A percentile compares a stretch with the other conserved stretches of the same genome.
These are phyloP conservation scores for Cheilosia soror DNA, from an alignment of 2,888 invertebrate genomes.

Conservation along the genomic window DNA sequence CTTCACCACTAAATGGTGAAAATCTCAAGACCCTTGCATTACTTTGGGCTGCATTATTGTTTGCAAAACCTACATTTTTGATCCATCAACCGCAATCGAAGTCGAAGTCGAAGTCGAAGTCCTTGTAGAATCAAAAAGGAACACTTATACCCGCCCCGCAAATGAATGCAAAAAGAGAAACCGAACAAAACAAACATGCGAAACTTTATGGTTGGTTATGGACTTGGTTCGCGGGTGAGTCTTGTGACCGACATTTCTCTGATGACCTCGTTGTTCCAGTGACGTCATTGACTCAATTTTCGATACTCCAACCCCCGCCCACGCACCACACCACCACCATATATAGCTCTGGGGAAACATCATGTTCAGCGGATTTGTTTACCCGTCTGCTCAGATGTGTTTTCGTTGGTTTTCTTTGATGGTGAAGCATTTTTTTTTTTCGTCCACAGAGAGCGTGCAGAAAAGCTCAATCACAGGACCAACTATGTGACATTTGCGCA, in stretches of 20 bases:
- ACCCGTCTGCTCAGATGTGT: conserved; percentile 60
- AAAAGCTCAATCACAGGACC: conserved; percentile 51
- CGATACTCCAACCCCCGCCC: conserved; percentile 25
- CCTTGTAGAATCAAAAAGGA: conserved; percentile 58
- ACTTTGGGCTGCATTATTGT: conserved; percentile 9
- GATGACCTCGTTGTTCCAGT: conserved; percentile 71
- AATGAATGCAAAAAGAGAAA: conserved; percentile 12
- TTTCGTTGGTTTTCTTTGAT: conserved; percentile 41
- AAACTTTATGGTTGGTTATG: conserved; percentile 49
- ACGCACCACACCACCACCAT: conserved; percentile 28
- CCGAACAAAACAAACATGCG: conserved; percentile 19
- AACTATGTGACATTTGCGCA: conserved; percentile 55
- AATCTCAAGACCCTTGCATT: not conserved
- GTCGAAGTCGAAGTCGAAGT: conserved; percentile 56
- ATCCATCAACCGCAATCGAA: conserved; percentile 59
- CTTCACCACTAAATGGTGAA: too few species aligned
- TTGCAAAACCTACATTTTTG: not conserved
- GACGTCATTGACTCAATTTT: conserved; percentile 73
- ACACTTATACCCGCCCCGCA: conserved; percentile 33
- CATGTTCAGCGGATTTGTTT: conserved; percentile 63
- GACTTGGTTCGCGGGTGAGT: conserved; percentile 53
- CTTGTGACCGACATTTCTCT: conserved; percentile 70
- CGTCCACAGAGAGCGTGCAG: conserved; percentile 30
- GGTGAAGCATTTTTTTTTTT: too few species aligned
- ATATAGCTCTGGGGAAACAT: conserved; percentile 33